A percentile compares a stretch with the other conserved stretches of the same genome.
Conservation (phyloP, 2,797 vertebrate species). For the Tauraco hartlaubi region DNA sequence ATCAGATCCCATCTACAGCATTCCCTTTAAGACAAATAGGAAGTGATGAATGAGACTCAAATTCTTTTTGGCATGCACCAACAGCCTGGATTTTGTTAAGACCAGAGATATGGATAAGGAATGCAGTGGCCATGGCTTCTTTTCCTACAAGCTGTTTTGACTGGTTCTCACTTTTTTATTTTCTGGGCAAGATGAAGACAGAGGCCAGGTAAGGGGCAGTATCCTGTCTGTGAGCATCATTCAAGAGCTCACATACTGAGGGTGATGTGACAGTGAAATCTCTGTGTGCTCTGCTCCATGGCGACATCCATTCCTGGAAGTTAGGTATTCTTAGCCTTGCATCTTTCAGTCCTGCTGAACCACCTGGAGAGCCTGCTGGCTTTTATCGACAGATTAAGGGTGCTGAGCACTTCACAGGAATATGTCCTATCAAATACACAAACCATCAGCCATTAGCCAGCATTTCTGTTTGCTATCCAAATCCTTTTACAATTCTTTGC, state of each 20-base stretch:
- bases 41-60: conserved; percentile 48
- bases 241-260: neutral
- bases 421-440: neutral
- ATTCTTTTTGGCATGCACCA: conserved; percentile 40
- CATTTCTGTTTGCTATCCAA: neutral
- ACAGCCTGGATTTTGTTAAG: neutral
- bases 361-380: neutral
- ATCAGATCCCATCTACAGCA: conserved; percentile 3
- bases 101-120: neutral
- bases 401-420: neutral
- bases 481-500: neutral
- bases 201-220: neutral
- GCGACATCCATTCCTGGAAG: neutral
- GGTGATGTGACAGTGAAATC: neutral
- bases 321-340: neutral
- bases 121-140: neutral
- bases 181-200: neutral
- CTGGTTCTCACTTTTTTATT: neutral
- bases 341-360: neutral
- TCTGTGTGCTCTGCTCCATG: neutral
- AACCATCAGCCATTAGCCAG: neutral
- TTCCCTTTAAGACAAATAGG: conserved; percentile 54
- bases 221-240: neutral
- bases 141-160: neutral
- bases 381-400: neutral